Base-by-base conservation (phyloP, 2,113 vertebrate genomes). In the Rhegmatorhina hoffmannsi region DNA sequence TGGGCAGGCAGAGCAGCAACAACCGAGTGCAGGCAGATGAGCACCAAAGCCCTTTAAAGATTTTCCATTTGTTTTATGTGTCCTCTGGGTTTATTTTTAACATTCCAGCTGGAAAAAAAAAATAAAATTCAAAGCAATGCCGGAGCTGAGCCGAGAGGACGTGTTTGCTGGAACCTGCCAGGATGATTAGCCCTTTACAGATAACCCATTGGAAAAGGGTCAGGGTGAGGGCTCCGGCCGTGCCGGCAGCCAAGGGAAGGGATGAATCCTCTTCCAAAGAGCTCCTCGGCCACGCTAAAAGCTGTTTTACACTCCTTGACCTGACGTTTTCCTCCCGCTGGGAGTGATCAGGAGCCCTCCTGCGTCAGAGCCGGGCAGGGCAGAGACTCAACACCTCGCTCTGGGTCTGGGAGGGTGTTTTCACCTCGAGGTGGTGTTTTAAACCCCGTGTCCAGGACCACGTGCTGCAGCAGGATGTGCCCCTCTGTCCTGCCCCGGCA, bases 71-170 rank as follows among this genome's bases (percentile, higher is more conserved):
- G 75, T 47, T 90, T 96, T 85, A 21, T 62, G 28, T 16, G 49
- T 62, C 63, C 11, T 6, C 46, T 66, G 81, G 70, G 87, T 94
- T 96, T 94, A 92, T 95, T 95, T 96, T 91, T 96, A 95, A 91
- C 76, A 23, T 87, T 91, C 58, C 78, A 69, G 77, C 36, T 63
- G 64, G 47, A 75, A 75, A 87, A 87, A 87, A 87, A 87, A 62
- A 63, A 43, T 43, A 10, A 31, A 63, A 24, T 0, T 46, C 33
- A 62, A 84, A 60, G 17, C 78, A 75, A 46, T 19, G 58, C 40
- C 4, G 3, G 56, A 78, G 55, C 89, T 86, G 91, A 94, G 83
- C 72, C 0, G 12, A 83, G 49, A 49, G 83, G 88, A 94, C 5
- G 0, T 20, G 40, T 59, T 66, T 50, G 79, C 94, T 86, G 92